Base-by-base conservation (phyloP, 2,113 vertebrate species). In the Tychaedon coryphoeus region DNA sequence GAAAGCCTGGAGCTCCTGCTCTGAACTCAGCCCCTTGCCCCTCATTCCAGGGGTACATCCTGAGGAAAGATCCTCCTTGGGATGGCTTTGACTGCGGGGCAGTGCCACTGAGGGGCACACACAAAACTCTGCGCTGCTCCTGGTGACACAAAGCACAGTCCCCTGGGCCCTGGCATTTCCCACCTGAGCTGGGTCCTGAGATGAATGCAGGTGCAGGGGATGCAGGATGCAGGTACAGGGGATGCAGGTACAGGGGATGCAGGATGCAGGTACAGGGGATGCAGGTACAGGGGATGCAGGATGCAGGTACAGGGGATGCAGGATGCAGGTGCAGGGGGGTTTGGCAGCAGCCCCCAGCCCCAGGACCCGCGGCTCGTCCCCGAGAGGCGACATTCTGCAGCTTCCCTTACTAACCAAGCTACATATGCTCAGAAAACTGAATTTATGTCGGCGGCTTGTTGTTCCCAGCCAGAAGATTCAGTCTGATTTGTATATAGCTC, bases 361-460 rank as follows among this genome's bases (percentile, higher is more conserved):
- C 53, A 18, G 40, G 48, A 42, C 34, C 24, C 40, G 13, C 40
- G 12, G 38, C 58, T 48, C 73, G 53, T 51, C 69, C 71, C 25
- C 3, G 40, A 82, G 79, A 78, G 86, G 86, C 36, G 92, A 93
- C 1, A 77, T 48, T 97, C 81, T 53, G 86, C 71, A 86, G 87
- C 88, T 96, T 88, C 95, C 96, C 96, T 94, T 76, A 92, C 95
- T 95, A 90, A 93, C 94, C 94, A 84, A 96, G 95, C 95, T 94
- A 95, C 95, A 95, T 97, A 96, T 97, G 95, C 84, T 97, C 93
- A 34, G 83, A 93, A 95, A 95, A 94, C 94, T 61, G 91, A 95
- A 97, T 97, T 96, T 97, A 97, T 97, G 96, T 97, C 66, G 31
- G 53, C 7, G 9, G 92, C 90, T 93, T 61, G 72, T 95, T 90